A percentile compares a stretch with the other conserved stretches of the same genome.
Evolutionary conservation across 2,113 vertebrate genomes (phyloP).

Genomic region (Labrus mixtus): DNA sequence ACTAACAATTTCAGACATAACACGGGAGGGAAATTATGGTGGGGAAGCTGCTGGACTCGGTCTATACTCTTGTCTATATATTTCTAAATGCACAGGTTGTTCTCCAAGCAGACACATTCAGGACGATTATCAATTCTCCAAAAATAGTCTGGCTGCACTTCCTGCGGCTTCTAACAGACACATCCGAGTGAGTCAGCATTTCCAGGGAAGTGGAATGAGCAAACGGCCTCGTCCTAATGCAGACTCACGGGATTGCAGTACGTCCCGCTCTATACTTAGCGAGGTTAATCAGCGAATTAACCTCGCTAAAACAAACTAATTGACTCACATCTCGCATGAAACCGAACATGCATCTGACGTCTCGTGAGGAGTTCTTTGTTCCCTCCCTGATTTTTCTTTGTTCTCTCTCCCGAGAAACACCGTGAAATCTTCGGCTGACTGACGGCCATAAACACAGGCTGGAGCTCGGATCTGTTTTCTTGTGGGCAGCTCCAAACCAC

Average conservation of each 20-base stretch:
- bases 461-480: slow-evolving; percentile 70
- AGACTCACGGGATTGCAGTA: background rate
- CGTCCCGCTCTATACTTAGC: background rate
- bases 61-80: slow-evolving; percentile 36
- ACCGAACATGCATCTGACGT: slow-evolving; percentile 4
- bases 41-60: slow-evolving; percentile 46
- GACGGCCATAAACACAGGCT: slow-evolving; percentile 62
- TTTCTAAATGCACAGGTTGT: slow-evolving; percentile 63
- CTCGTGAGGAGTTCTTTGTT: background rate
- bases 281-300: slow-evolving; percentile 39
- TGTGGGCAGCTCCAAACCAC: slow-evolving; percentile 61
- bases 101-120: slow-evolving; percentile 38
- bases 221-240: slow-evolving; percentile 16
- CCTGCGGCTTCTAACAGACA: slow-evolving; percentile 30
- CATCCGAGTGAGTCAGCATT: slow-evolving; percentile 56
- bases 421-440: slow-evolving; percentile 51
- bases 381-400: slow-evolving; percentile 3
- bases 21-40: slow-evolving; percentile 69
- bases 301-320: slow-evolving; percentile 37
- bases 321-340: slow-evolving; percentile 20
- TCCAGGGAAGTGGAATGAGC: slow-evolving; percentile 9
- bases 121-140: slow-evolving; percentile 49
- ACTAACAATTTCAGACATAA: slow-evolving; percentile 74
- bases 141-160: slow-evolving; percentile 28
- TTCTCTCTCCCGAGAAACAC: slow-evolving; percentile 40